A percentile compares a stretch with the other conserved stretches of the same genome.
Evolutionary conservation across 2,888 invertebrate species (phyloP).

Genomic region (Polietes domitor): DNA sequence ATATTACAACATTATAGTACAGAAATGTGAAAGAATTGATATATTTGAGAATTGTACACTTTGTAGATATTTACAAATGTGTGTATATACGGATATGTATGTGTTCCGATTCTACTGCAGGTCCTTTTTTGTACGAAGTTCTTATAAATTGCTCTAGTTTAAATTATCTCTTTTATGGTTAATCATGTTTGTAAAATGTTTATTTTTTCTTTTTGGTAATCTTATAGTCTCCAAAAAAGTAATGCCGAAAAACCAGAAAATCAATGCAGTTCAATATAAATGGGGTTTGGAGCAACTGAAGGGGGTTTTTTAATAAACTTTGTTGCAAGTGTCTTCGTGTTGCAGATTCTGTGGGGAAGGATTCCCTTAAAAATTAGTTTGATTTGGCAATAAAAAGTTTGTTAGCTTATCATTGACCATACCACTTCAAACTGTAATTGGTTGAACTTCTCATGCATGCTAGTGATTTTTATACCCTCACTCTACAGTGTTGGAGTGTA

Average conservation of each 20-base stretch:
- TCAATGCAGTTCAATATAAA: neutral
- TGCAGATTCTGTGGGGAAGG: constrained; percentile 64
- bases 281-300: neutral
- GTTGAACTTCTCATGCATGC: too few relatives aligned
- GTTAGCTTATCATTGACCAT: too few relatives aligned
- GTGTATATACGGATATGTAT: too few relatives aligned
- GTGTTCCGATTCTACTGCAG: too few relatives aligned
- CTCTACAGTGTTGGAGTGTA: too few relatives aligned
- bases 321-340: neutral
- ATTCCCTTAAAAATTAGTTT: neutral
- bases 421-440: too few relatives aligned
- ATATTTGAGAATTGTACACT: neutral
- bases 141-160: neutral
- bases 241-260: neutral
- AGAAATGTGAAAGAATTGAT: neutral
- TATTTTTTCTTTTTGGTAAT: neutral
- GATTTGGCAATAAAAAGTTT: too few relatives aligned
- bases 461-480: too few relatives aligned
- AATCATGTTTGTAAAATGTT: constrained; percentile 1
- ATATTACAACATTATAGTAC: neutral
- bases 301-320: neutral
- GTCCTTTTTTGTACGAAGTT: neutral
- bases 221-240: neutral
- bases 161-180: neutral
- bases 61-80: neutral